These are phyloP conservation scores for Cyprinodon variegatus DNA, from an alignment of 2,113 vertebrate species.

Conservation along the genomic window DNA sequence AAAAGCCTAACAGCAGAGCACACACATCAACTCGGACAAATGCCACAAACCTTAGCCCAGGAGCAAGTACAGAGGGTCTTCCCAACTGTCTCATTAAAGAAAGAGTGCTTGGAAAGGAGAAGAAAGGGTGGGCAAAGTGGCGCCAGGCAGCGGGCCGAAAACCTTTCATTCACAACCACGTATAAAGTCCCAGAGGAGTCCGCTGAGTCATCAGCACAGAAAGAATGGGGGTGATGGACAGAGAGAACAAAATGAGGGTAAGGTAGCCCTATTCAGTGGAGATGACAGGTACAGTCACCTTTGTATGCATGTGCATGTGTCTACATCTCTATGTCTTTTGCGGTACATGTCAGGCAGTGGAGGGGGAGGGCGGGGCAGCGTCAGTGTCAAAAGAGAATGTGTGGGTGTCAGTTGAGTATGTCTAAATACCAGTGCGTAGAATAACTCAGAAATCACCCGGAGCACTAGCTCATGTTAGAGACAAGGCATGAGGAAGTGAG, in stretches of 20 bases:
- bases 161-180: constrained; percentile 43
- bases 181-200: constrained; percentile 62
- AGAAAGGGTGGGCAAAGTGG: constrained; percentile 70
- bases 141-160: constrained; percentile 66
- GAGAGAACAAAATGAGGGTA: constrained; percentile 78
- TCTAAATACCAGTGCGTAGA: constrained; percentile 5
- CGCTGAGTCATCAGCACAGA: constrained; percentile 72
- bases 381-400: constrained; percentile 45
- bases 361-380: constrained; percentile 67
- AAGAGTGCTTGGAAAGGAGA: constrained; percentile 38
- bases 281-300: constrained; percentile 72
- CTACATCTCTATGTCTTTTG: constrained; percentile 50
- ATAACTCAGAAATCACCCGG: constrained; percentile 25
- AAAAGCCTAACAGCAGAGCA: constrained; percentile 37
- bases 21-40: constrained; percentile 12
- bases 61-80: constrained; percentile 35
- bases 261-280: constrained; percentile 78
- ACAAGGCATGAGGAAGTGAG: constrained; percentile 67
- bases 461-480: constrained; percentile 52
- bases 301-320: constrained; percentile 38
- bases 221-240: constrained; percentile 77
- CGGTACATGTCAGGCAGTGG: constrained; percentile 67
- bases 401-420: constrained; percentile 1
- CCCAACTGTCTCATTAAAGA: constrained; percentile 61
- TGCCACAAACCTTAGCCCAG: not conserved